Conservation (phyloP, 2,888 invertebrate genomes). For the Apamea anceps region DNA sequence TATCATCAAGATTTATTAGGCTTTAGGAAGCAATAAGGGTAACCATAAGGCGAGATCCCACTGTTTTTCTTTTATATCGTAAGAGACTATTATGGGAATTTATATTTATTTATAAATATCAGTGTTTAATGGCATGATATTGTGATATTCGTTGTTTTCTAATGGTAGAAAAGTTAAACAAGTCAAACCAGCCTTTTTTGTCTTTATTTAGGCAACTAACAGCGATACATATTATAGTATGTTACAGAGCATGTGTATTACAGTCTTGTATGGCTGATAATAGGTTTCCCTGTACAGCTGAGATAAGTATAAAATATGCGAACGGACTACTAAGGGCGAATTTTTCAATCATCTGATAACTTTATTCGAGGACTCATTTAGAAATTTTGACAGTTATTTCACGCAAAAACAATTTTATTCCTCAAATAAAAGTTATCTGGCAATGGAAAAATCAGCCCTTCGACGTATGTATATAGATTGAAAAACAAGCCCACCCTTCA, state of each 20-base stretch:
- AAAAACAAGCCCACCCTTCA: neutral
- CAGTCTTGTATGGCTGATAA: too few species aligned
- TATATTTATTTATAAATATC: neutral
- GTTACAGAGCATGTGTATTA: neutral
- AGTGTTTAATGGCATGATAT: conserved; percentile 2
- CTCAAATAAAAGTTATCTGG: too few species aligned
- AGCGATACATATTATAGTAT: neutral
- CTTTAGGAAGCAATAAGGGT: conserved; percentile 27
- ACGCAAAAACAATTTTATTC: too few species aligned
- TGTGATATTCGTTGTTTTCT: neutral
- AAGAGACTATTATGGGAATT: neutral
- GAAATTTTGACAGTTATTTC: too few species aligned
- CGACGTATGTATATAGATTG: neutral
- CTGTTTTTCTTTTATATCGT: neutral
- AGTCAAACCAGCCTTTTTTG: neutral
- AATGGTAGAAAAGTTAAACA: neutral
- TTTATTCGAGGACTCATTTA: too few species aligned
- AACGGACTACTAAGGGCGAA: neutral
- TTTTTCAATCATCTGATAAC: too few species aligned
- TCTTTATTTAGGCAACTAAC: neutral
- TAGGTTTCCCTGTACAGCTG: too few species aligned
- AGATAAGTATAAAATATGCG: neutral
- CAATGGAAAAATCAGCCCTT: too few species aligned
- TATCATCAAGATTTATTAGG: conserved; percentile 53
- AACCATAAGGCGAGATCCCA: neutral